These are phyloP conservation scores for Chaetogeoica ovagalla DNA, from an alignment of 2,888 invertebrate species.

Conservation along the genomic window DNA sequence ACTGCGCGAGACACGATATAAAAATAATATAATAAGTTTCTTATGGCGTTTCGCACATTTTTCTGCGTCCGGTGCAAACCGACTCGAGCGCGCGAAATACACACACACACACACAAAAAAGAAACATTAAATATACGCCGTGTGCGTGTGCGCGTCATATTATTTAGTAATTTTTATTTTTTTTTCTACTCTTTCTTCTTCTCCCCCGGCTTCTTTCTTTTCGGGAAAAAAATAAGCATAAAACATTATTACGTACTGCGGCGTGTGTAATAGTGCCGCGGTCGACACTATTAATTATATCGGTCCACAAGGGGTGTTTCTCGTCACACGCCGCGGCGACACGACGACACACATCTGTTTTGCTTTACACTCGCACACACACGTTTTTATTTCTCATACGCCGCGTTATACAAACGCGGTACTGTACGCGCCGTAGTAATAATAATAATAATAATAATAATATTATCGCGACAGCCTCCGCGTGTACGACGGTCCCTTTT, in stretches of 20 bases:
- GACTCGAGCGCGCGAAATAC: too few relatives aligned
- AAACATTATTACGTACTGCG: too few relatives aligned
- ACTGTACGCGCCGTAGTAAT: background rate
- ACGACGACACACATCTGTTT: conserved; percentile 51
- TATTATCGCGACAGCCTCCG: background rate
- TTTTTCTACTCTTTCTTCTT: background rate
- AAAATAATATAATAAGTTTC: conserved; percentile 30
- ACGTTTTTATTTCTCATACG: background rate
- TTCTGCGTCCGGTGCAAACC: conserved; percentile 26
- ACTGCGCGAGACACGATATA: background rate
- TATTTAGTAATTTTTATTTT: background rate
- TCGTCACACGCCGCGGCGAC: conserved; percentile 33
- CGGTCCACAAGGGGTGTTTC: conserved; percentile 38
- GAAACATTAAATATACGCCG: conserved; percentile 5
- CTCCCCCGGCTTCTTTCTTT: background rate
- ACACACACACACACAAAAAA: background rate
- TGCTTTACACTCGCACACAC: background rate
- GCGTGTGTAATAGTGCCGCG: too few relatives aligned
- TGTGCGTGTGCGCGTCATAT: background rate
- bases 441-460: too few relatives aligned
- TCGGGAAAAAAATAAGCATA: background rate
- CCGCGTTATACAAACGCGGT: background rate
- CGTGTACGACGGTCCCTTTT: background rate
- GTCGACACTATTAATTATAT: conserved; percentile 45
- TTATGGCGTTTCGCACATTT: conserved; percentile 31